phyloP scores from a whole-genome alignment of 2,888 invertebrate genomes.

The Volucella bombylans region DNA sequence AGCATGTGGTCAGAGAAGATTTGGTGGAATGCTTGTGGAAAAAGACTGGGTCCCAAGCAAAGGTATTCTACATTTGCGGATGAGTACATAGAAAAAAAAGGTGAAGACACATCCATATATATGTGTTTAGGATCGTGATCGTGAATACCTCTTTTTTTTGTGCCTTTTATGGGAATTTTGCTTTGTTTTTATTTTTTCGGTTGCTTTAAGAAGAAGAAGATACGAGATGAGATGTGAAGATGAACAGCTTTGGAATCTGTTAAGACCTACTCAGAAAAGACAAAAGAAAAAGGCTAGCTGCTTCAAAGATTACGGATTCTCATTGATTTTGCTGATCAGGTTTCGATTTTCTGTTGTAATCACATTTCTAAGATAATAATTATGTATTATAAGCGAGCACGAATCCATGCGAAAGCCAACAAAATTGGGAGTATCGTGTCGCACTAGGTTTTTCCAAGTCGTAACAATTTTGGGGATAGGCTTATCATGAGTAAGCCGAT shows the following conservation, averaged over 20 bases:
- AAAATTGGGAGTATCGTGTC: too few relatives aligned
- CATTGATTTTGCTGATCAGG: background rate
- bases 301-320: background rate
- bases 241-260: too few relatives aligned
- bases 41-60: background rate
- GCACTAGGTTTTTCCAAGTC: background rate
- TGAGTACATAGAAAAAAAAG: background rate
- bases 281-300: background rate
- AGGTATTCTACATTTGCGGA: background rate
- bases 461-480: too few relatives aligned
- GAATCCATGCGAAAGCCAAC: too few relatives aligned
- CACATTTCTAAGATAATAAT: too few relatives aligned
- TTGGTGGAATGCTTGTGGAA: background rate
- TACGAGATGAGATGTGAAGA: too few relatives aligned
- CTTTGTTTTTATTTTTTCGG: too few relatives aligned
- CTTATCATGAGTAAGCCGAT: too few relatives aligned
- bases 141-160: background rate
- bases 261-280: background rate
- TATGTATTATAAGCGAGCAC: too few relatives aligned
- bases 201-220: too few relatives aligned
- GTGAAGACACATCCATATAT: background rate
- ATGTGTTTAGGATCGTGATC: slow-evolving; percentile 6
- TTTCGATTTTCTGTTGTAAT: background rate
- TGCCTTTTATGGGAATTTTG: background rate
- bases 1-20: slow-evolving; percentile 62